Conservation (phyloP, 2,113 vertebrate genomes). For the Melanostigma gelatinosum region DNA sequence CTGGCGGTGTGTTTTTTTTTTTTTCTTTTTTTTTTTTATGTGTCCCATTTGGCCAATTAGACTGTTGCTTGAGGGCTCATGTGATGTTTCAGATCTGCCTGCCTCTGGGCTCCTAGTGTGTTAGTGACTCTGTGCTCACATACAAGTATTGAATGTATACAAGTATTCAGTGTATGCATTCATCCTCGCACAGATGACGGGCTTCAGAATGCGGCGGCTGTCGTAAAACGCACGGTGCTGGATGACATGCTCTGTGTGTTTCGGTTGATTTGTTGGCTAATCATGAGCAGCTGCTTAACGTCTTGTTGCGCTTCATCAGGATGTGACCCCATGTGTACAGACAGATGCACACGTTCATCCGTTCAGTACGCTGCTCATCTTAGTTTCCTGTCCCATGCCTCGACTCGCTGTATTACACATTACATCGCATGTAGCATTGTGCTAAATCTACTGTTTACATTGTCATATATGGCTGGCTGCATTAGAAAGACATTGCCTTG, state of each 20-base stretch:
- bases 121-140: conserved; percentile 10
- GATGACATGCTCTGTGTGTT: conserved; percentile 41
- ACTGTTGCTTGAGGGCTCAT: not conserved
- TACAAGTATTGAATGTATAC: not conserved
- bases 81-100: conserved; percentile 10
- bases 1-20: not conserved
- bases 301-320: conserved; percentile 44
- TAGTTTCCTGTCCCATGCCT: conserved; percentile 25
- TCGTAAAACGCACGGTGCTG: conserved; percentile 28
- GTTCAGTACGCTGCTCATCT: conserved; percentile 17
- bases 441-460: not conserved
- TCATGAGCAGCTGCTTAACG: conserved; percentile 59
- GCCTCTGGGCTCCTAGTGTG: not conserved
- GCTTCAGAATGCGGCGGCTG: conserved; percentile 28
- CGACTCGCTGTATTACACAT: not conserved
- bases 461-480: not conserved
- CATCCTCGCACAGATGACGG: conserved; percentile 1
- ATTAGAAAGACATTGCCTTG: not conserved
- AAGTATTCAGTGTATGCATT: not conserved
- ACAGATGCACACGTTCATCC: conserved; percentile 5
- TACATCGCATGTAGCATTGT: not conserved
- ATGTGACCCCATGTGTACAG: conserved; percentile 56
- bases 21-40: not conserved
- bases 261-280: conserved; percentile 45
- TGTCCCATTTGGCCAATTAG: conserved; percentile 2